Percentiles rank a stretch among this genome's conserved stretches.
Evolutionary conservation across 2,888 invertebrate species (phyloP).

Genomic region (Icerya purchasi): DNA sequence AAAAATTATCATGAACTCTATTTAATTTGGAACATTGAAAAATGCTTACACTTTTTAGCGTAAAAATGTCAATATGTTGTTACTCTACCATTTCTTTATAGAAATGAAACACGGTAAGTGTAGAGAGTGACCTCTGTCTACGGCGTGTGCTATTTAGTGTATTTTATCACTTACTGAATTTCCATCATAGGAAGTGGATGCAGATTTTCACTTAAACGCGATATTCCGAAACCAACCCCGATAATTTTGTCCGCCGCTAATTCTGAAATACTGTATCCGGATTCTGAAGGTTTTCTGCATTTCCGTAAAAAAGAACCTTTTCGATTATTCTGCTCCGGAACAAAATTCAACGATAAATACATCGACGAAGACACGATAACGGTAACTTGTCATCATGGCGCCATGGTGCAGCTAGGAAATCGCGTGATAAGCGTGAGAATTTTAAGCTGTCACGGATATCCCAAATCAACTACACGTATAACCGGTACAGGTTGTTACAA

Average conservation of each 20-base stretch:
- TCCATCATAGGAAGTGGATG: too few relatives aligned
- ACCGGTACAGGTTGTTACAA: background rate
- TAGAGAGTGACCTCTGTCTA: too few relatives aligned
- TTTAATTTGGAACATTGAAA: too few relatives aligned
- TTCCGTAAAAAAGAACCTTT: background rate
- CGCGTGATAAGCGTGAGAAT: background rate
- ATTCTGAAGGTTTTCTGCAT: background rate
- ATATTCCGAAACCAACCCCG: background rate
- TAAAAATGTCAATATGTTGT: too few relatives aligned
- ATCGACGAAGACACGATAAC: background rate
- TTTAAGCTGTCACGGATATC: background rate
- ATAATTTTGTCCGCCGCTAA: background rate
- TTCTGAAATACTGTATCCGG: conserved; percentile 3
- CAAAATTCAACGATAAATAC: background rate
- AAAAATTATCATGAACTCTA: too few relatives aligned
- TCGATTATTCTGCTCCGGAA: background rate
- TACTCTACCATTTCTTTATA: too few relatives aligned
- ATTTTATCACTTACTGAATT: too few relatives aligned
- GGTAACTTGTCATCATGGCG: background rate
- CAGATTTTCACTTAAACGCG: background rate
- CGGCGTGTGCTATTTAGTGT: too few relatives aligned
- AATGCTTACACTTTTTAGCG: too few relatives aligned
- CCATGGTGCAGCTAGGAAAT: background rate
- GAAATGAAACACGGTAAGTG: too few relatives aligned
- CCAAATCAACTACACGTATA: background rate